These are phyloP conservation scores for Penaeus japonicus DNA, from an alignment of 1,140 invertebrate species.

Conservation along the genomic window DNA sequence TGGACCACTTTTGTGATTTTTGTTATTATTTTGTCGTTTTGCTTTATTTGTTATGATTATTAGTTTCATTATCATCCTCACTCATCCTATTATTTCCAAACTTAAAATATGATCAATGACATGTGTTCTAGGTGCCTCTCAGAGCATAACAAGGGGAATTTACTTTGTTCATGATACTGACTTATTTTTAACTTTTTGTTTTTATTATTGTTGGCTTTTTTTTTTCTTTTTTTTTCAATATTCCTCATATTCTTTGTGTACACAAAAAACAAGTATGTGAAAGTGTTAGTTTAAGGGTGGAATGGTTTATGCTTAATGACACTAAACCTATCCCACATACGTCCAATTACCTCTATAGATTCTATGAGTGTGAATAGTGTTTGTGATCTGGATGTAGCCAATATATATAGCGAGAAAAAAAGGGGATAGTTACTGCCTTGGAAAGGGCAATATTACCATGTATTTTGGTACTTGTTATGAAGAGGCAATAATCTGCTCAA, in stretches of 20 bases:
- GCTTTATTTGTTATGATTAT: too few species aligned
- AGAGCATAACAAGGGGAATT: too few species aligned
- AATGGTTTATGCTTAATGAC: background rate
- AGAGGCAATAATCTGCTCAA: constrained; percentile 41
- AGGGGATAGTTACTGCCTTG: background rate
- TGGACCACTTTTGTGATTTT: too few species aligned
- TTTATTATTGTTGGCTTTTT: background rate
- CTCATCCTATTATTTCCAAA: too few species aligned
- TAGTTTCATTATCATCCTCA: too few species aligned
- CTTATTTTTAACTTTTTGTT: too few species aligned
- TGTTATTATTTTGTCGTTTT: too few species aligned
- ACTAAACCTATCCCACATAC: background rate
- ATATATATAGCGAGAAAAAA: background rate
- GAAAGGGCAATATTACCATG: background rate
- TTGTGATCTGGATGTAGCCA: background rate
- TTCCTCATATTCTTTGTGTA: too few species aligned
- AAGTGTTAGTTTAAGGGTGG: constrained; percentile 9
- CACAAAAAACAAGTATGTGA: background rate
- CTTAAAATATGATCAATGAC: too few species aligned
- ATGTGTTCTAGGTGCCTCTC: too few species aligned
- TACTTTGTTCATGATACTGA: too few species aligned
- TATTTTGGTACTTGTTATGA: constrained; percentile 2
- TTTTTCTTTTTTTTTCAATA: background rate
- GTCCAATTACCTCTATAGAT: background rate
- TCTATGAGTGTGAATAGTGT: background rate